Conservation (phyloP, 2,113 vertebrate species). For the Smithornis capensis region DNA sequence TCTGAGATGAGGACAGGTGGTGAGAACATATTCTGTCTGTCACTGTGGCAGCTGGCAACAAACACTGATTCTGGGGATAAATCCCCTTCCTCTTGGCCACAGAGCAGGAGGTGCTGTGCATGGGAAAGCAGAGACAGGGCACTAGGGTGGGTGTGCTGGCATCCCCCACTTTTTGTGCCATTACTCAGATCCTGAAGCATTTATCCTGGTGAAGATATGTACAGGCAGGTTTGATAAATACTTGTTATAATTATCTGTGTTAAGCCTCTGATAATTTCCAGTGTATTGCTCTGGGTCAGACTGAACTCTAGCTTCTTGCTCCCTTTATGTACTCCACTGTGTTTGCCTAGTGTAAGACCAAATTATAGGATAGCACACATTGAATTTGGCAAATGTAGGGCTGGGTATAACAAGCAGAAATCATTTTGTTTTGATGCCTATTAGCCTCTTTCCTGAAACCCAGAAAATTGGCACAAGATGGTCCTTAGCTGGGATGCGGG, state of each 20-base stretch:
- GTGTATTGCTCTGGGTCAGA: background rate
- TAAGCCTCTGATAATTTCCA: background rate
- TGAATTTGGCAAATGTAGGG: background rate
- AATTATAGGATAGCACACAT: background rate
- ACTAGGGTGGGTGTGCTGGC: background rate
- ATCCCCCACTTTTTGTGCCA: background rate
- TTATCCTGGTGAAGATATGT: background rate
- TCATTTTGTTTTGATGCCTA: background rate
- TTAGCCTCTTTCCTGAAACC: background rate
- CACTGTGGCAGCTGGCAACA: background rate
- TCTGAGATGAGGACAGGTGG: background rate
- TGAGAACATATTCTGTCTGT: background rate
- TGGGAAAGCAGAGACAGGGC: fast-evolving
- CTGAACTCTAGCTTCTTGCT: fast-evolving
- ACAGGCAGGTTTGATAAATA: background rate
- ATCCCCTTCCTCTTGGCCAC: background rate
- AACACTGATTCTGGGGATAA: background rate
- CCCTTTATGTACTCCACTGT: background rate
- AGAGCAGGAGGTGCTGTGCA: background rate
- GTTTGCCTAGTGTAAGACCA: background rate
- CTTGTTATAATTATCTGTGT: too few relatives aligned
- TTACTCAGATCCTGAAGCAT: background rate
- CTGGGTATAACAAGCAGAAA: background rate
- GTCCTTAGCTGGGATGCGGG: background rate
- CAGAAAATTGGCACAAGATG: background rate